These are phyloP conservation scores for Toxotes lorentzi DNA, from an alignment of 2,797 vertebrate genomes.

Conservation along the genomic window DNA sequence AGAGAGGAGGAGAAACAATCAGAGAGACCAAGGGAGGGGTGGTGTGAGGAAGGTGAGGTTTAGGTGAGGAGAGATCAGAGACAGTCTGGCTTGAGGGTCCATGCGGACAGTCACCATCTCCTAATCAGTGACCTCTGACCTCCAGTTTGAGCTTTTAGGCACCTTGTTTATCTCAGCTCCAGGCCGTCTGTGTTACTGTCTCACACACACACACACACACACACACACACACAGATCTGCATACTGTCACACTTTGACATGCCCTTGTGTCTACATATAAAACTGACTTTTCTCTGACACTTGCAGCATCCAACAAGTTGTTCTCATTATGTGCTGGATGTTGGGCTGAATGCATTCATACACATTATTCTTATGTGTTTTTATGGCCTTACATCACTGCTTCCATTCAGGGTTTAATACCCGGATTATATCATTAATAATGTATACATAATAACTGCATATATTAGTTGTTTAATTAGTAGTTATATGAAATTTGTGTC, in stretches of 20 bases:
- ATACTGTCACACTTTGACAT: not conserved
- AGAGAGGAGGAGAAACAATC: not conserved
- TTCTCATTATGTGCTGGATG: not conserved
- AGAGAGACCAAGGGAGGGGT: conserved; percentile 30
- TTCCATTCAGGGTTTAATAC: not conserved
- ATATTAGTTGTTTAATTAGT: not conserved
- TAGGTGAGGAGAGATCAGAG: conserved; percentile 54
- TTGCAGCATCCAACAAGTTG: not conserved
- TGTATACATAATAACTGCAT: not conserved
- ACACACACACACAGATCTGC: conserved; percentile 9
- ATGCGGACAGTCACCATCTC: conserved; percentile 32
- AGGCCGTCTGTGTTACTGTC: conserved; percentile 2
- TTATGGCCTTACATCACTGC: not conserved
- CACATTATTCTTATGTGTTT: not conserved
- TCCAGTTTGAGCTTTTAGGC: conserved; percentile 16
- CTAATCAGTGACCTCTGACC: conserved; percentile 52
- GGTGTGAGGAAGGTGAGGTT: conserved; percentile 48
- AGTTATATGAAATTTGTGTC: not conserved
- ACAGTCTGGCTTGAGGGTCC: conserved; percentile 17
- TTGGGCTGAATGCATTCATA: not conserved
- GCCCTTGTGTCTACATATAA: conserved; percentile 10
- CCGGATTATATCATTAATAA: not conserved
- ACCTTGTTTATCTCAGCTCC: conserved; percentile 32
- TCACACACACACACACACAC: no score
- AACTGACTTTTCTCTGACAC: not conserved